Evolutionary conservation across 2,888 invertebrate species (phyloP).

Genomic region (Agrotis segetum): DNA sequence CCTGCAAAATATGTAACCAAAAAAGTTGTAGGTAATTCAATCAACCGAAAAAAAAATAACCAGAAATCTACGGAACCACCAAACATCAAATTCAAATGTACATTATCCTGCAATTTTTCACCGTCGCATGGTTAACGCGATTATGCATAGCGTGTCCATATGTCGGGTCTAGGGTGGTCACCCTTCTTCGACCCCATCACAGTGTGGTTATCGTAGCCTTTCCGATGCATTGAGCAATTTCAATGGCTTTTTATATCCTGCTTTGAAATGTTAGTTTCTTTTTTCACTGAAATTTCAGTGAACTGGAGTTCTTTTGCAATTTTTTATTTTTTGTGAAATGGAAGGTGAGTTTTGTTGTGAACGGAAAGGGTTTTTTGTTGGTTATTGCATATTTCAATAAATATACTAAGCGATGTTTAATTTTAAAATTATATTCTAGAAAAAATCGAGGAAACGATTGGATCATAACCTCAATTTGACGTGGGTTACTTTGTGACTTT

Average conservation of each 20-base stretch:
- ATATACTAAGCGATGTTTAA: no score
- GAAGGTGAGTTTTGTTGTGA: background rate
- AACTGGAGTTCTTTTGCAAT: constrained; percentile 41
- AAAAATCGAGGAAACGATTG: no score
- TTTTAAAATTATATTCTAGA: no score
- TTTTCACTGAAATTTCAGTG: constrained; percentile 52
- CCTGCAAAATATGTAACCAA: background rate
- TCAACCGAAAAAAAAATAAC: background rate
- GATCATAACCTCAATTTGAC: no score
- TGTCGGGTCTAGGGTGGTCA: constrained; percentile 64
- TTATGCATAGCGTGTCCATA: constrained; percentile 71
- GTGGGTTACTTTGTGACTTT: no score
- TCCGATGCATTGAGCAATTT: constrained; percentile 73
- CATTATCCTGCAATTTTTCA: constrained; percentile 68
- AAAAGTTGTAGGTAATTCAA: background rate
- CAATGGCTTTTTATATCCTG: constrained; percentile 60
- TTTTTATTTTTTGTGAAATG: constrained; percentile 12
- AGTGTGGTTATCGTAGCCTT: constrained; percentile 67
- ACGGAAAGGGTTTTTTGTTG: background rate
- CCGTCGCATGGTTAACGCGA: constrained; percentile 68
- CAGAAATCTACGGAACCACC: constrained; percentile 52
- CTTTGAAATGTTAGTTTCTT: constrained; percentile 53
- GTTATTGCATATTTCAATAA: no score
- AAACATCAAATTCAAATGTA: constrained; percentile 32
- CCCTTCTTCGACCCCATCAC: constrained; percentile 53